Evolutionary conservation across 2,113 vertebrate genomes (phyloP).

Genomic region (Butorides virescens): DNA sequence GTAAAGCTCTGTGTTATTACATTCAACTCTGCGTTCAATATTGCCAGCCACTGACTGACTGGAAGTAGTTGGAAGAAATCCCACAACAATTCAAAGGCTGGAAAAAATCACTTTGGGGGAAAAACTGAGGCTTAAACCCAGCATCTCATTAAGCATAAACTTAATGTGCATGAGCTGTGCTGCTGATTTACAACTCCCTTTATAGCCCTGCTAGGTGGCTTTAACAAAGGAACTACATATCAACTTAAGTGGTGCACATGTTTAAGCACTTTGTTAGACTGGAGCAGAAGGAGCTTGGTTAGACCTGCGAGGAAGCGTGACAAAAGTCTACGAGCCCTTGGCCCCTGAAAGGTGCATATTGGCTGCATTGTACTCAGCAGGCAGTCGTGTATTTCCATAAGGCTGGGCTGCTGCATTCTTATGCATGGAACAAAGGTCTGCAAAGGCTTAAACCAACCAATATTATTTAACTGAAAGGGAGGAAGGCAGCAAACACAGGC

Average conservation of each 20-base stretch:
- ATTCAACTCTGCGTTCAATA: neutral
- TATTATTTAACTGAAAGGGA: neutral
- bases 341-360: neutral
- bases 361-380: neutral
- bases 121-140: slow-evolving; percentile 30
- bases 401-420: neutral
- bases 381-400: neutral
- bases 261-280: neutral
- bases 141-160: slow-evolving; percentile 31
- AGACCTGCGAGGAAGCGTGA: neutral
- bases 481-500: neutral
- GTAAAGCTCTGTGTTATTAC: neutral
- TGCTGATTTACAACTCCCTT: slow-evolving; percentile 37
- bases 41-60: slow-evolving; percentile 31
- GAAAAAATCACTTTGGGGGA: slow-evolving; percentile 44
- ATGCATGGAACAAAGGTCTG: neutral
- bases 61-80: slow-evolving; percentile 43
- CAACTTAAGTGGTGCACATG: neutral
- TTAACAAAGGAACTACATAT: neutral
- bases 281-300: neutral
- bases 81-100: slow-evolving; percentile 5
- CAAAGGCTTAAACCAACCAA: neutral
- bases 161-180: neutral
- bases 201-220: slow-evolving; percentile 18
- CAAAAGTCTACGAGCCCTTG: neutral